Evolutionary conservation across 30 jellyfish, hydroid and myxozoan genomes (phyloP), one percentile per base, ranked within the genome.

Genomic region (Pelagia noctiluca): DNA sequence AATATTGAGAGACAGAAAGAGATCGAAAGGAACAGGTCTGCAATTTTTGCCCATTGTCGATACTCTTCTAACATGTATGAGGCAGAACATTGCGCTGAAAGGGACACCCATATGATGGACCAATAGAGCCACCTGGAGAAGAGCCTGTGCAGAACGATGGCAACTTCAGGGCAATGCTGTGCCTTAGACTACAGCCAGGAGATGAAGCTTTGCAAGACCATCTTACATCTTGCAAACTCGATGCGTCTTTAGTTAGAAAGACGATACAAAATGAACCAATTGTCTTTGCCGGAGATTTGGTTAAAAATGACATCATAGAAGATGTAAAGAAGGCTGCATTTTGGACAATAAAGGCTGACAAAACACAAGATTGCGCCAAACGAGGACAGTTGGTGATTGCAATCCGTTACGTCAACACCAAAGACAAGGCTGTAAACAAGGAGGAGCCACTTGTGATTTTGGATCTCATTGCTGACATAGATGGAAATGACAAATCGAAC

Each of bases 181-280:
- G 52, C 12, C 24, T 65, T 3, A 65, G 78, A 65, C 16, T 65
- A 36, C 24, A 87, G 38, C 88, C 88, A 57, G 88, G 88, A 7
- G 88, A 76, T 57, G 31, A 50, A 35, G 67, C 19, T 7, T 47
- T 76, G 33, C 21, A 57, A 57, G 33, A 76, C 76, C 88, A 76
- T 28, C 84, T 76, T 4, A 25, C 3, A 76, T 30, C 84, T 19
- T 57, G 76, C 86, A 76, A 76, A 53, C 75, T 35, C 37, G 57
- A 76, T 76, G 84, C 83, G 13, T 29, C 88, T 32, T 76, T 37
- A 7, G 54, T 61, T 0, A 37, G 82, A 2, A 76, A 76, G 60
- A 76, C 83, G 1, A 76, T 76, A 25, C 88, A 76, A 62, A 76
- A 76, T 28, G 88, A 76, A 34, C 74, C 29, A 4, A 76, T 76